Base-by-base conservation (phyloP, 2,113 vertebrate genomes). In the Pollachius pollachius region DNA sequence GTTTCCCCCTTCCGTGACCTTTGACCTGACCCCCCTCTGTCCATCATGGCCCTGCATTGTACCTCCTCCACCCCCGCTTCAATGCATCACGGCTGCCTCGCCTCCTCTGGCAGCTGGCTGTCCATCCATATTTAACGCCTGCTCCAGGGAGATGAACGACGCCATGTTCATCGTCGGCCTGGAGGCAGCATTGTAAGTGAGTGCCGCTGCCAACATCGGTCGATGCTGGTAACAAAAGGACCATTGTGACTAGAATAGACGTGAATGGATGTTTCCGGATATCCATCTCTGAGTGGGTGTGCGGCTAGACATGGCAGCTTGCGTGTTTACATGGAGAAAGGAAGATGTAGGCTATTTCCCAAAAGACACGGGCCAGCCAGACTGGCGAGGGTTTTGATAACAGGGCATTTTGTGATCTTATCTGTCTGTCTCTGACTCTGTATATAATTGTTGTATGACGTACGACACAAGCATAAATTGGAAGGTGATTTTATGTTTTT, bases 1-100 rank as follows among this genome's bases (percentile, higher is more conserved):
- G 18, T 18, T 9, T 59, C 70, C 63, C n/a, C 2, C 5, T 4
- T 27, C 70, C 4, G 1, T 72, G 23, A 83, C 83, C 89, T 83
- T 78, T 86, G 83, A 85, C 83, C 79, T 69, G 27, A n/a, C 41
- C 76, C 70, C 79, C 88, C 83, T 82, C 88, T 88, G 84, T 76
- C 88, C 72, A 67, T 63, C 37, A 4, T 1, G 59, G 52, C 59
- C 64, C 70, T 75, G 67, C 27, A 65, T 87, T 85, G 81, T 85
- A 5, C 64, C 8, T 6, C 64, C 8, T 67, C 71, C 37, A 79
- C 74, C 69, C 80, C 76, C 72, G 77, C 83, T 77, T 77, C 80
- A 73, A 87, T 89, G 84, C 84, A 83, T 89, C 88, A 84, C 58
- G 34, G 18, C 73, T 68, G 37, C 73, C 69, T 48, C 77, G 77